phyloP scores from a whole-genome alignment of 2,113 vertebrate species.

The Dasypus novemcinctus region DNA sequence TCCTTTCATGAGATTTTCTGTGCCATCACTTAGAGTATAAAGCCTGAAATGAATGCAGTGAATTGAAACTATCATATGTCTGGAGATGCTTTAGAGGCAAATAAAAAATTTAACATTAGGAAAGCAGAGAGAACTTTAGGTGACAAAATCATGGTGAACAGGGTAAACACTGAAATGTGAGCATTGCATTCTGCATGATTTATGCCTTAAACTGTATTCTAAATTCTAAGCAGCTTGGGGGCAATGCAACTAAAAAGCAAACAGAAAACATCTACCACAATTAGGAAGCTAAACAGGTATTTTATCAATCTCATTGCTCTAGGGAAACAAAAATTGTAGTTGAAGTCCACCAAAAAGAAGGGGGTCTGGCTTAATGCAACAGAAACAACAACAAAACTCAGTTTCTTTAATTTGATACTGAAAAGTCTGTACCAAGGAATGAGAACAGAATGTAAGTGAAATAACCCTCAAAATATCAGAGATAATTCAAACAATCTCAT shows the following conservation, averaged over 20 bases:
- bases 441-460: neutral
- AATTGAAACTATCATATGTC: neutral
- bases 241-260: neutral
- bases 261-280: neutral
- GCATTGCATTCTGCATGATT: neutral
- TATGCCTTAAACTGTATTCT: neutral
- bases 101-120: neutral
- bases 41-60: neutral
- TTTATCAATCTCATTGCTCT: neutral
- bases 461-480: neutral
- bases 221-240: neutral
- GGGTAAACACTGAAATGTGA: neutral
- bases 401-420: neutral
- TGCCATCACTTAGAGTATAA: neutral
- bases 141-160: neutral
- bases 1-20: neutral
- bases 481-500: neutral
- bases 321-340: neutral
- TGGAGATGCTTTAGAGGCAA: neutral
- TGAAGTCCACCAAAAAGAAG: neutral
- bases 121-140: neutral
- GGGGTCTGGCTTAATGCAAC: neutral
- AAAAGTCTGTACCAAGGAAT: neutral
- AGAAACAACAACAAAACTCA: neutral
- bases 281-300: neutral